Conservation (phyloP, 2,113 vertebrate genomes). For the Pseudolaguvia tuberculata region DNA sequence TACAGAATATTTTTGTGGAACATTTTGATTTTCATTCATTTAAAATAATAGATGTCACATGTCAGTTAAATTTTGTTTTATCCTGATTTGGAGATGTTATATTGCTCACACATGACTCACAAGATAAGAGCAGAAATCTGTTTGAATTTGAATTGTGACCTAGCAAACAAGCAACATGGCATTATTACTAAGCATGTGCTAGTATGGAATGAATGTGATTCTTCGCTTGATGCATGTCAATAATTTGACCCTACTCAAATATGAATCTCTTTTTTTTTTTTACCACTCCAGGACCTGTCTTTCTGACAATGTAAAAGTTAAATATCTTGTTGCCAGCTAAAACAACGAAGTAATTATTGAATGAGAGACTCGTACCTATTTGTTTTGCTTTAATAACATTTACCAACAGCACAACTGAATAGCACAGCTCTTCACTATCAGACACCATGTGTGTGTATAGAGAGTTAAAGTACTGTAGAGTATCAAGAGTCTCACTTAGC, state of each 20-base stretch:
- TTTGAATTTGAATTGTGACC: background rate
- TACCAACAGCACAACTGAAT: background rate
- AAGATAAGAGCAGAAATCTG: background rate
- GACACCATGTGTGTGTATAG: background rate
- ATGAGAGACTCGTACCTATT: too few species aligned
- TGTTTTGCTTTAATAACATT: background rate
- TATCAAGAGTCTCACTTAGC: slow-evolving; percentile 78
- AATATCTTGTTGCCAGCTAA: too few species aligned
- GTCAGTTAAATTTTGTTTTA: background rate
- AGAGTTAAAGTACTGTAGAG: background rate
- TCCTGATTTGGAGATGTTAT: background rate
- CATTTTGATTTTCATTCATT: background rate
- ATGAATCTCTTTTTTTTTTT: too few species aligned
- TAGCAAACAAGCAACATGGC: background rate
- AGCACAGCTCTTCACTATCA: background rate
- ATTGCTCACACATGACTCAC: background rate
- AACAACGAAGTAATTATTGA: too few species aligned
- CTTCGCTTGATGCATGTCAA: too few species aligned
- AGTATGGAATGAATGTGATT: too few species aligned
- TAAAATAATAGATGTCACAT: background rate
- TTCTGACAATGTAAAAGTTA: too few species aligned
- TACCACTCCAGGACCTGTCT: too few species aligned
- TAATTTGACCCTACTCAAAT: too few species aligned
- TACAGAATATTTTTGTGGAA: background rate
- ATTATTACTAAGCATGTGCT: background rate